Conservation (phyloP, 1,140 invertebrate genomes). For the Cyphomyrmex costatus region DNA sequence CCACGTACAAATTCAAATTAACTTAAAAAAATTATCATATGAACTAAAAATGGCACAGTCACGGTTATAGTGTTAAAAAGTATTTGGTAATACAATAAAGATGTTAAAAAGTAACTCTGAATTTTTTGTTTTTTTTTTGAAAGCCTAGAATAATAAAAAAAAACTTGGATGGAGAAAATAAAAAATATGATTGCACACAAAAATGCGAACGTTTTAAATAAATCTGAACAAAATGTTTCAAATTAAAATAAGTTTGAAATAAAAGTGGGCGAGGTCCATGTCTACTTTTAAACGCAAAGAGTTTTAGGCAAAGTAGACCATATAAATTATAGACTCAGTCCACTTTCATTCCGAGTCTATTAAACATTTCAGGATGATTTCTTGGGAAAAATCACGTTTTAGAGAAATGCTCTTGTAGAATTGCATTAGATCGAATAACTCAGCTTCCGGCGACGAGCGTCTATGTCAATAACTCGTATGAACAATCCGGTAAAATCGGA, state of each 20-base stretch:
- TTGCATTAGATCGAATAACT: background rate
- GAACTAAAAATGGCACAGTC: too few species aligned
- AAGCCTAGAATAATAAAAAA: too few species aligned
- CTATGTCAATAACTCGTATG: slow-evolving; percentile 4
- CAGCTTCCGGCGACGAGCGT: background rate
- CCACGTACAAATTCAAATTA: too few species aligned
- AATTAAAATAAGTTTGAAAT: background rate
- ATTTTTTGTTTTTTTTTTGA: too few species aligned
- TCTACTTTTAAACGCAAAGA: slow-evolving; percentile 22
- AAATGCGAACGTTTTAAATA: background rate
- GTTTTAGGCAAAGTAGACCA: slow-evolving; percentile 25
- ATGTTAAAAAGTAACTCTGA: too few species aligned
- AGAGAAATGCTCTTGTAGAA: background rate
- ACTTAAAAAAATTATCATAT: too few species aligned
- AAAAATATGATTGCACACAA: background rate
- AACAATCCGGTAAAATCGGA: background rate
- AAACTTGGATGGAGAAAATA: too few species aligned
- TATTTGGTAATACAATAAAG: too few species aligned
- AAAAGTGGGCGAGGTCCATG: background rate
- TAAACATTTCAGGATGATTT: slow-evolving; percentile 29
- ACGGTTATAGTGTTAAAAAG: too few species aligned
- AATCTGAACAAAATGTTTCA: background rate
- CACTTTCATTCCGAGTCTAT: slow-evolving; percentile 18
- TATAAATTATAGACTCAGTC: slow-evolving; percentile 44
- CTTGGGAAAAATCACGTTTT: background rate